These are phyloP conservation scores for Dromaius novaehollandiae DNA, from an alignment of 2,113 vertebrate genomes.

Conservation along the genomic window DNA sequence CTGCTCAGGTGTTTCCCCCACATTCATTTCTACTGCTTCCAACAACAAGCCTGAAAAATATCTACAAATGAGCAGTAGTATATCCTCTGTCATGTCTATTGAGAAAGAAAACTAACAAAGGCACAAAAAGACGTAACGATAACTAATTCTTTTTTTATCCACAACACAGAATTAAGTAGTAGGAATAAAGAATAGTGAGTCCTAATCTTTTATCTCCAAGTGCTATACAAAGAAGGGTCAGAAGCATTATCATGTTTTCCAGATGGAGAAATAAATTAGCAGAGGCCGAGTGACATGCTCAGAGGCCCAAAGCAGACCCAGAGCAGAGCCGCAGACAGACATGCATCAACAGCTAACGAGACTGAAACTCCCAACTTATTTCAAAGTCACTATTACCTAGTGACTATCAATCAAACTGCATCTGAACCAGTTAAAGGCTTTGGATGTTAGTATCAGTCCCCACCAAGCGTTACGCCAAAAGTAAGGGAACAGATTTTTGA, in stretches of 20 bases:
- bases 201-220: not conserved
- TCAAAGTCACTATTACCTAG: not conserved
- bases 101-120: not conserved
- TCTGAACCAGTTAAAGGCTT: not conserved
- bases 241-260: not conserved
- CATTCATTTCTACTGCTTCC: not conserved
- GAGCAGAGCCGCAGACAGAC: not conserved
- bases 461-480: not conserved
- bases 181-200: not conserved
- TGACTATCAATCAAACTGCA: not conserved
- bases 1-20: not conserved
- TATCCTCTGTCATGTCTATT: not conserved
- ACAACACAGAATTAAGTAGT: not conserved
- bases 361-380: not conserved
- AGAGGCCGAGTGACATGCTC: rapidly evolving
- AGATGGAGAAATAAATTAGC: not conserved
- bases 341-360: not conserved
- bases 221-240: not conserved
- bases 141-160: not conserved
- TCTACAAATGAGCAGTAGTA: not conserved
- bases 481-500: rapidly evolving
- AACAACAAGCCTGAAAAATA: not conserved
- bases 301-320: not conserved
- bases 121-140: not conserved
- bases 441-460: not conserved